Conservation (phyloP, 2,113 vertebrate genomes). For the Gopherus flavomarginatus region DNA sequence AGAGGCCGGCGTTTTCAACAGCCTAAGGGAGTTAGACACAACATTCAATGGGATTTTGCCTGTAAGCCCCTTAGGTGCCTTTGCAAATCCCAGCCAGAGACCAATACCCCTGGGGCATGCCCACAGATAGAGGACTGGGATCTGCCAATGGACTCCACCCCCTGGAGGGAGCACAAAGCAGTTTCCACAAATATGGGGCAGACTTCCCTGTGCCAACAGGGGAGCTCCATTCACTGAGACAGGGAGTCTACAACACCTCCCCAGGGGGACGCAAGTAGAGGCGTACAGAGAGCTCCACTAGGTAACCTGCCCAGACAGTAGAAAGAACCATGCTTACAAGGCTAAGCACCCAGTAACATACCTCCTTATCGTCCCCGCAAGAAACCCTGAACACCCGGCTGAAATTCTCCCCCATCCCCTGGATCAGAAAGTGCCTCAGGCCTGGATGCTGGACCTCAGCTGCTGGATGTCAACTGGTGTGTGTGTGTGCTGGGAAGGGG, state of each 20-base stretch:
- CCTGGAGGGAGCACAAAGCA: not conserved
- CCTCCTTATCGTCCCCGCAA: not conserved
- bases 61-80: not conserved
- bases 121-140: not conserved
- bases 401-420: not conserved
- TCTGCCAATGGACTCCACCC: not conserved
- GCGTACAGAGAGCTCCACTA: not conserved
- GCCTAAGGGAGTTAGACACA: not conserved
- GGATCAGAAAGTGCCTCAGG: not conserved
- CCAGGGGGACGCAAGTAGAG: not conserved
- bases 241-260: not conserved
- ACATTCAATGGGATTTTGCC: not conserved
- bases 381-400: too few species aligned
- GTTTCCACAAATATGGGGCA: not conserved
- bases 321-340: not conserved
- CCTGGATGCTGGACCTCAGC: not conserved
- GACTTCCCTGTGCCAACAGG: not conserved
- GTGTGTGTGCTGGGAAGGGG: not conserved
- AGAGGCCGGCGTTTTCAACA: not conserved
- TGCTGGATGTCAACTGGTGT: not conserved
- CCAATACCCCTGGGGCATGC: not conserved
- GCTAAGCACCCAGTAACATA: not conserved
- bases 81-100: not conserved
- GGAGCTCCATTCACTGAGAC: not conserved
- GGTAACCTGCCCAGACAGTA: not conserved